A percentile compares a stretch with the other conserved stretches of the same genome.
Evolutionary conservation across 2,888 invertebrate species (phyloP).

Genomic region (Lagria hirta): DNA sequence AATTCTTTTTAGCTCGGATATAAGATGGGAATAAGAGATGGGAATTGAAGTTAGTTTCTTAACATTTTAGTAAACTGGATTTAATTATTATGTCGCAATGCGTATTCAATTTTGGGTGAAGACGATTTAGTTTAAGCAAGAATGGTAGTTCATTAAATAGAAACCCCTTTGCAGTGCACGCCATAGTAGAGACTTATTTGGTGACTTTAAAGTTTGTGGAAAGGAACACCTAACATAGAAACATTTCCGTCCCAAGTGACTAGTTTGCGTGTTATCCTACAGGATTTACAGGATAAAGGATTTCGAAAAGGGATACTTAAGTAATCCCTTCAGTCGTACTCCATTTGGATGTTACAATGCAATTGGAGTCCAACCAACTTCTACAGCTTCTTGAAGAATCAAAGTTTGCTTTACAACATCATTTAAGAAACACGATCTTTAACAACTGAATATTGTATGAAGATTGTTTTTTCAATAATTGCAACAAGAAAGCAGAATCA

Average conservation of each 20-base stretch:
- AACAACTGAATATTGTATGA: no score
- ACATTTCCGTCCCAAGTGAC: constrained; percentile 36
- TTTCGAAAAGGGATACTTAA: constrained; percentile 40
- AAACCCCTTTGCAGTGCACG: constrained; percentile 4
- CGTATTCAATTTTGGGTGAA: constrained; percentile 2
- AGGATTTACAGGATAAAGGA: constrained; percentile 43
- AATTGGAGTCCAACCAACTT: constrained; percentile 18
- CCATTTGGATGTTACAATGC: constrained; percentile 24
- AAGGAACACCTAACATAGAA: constrained; percentile 18
- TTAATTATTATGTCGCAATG: not conserved
- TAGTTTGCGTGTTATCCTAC: constrained; percentile 43
- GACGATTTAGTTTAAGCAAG: constrained; percentile 1
- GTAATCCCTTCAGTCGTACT: constrained; percentile 44
- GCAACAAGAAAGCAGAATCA: no score
- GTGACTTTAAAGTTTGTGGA: constrained; percentile 21
- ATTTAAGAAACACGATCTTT: no score
- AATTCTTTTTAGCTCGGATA: no score
- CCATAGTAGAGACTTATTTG: constrained; percentile 13
- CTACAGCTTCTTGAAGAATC: no score
- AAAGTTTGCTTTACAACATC: no score
- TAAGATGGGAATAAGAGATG: no score
- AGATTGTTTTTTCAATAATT: no score
- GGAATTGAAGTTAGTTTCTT: no score
- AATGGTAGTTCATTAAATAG: constrained; percentile 14
- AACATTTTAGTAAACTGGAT: no score